A percentile compares a stretch with the other conserved stretches of the same genome.
phyloP scores from a whole-genome alignment of 2,797 vertebrate species.

The Pteropus rufus region DNA sequence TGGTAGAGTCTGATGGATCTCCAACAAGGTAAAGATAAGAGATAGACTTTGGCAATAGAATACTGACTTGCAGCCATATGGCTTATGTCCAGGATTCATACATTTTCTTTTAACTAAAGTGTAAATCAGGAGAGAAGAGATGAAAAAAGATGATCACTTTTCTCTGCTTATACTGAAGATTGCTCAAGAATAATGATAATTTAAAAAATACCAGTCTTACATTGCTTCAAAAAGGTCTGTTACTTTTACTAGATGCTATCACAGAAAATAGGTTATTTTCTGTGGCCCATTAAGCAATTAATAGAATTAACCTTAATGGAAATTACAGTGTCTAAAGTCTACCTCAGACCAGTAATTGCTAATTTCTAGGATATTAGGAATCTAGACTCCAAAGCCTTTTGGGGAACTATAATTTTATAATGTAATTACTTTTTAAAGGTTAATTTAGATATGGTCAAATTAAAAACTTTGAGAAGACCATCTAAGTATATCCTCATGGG shows the following conservation, averaged over 20 bases:
- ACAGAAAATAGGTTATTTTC: neutral
- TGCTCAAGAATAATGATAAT: neutral
- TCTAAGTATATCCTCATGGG: neutral
- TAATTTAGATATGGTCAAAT: constrained; percentile 35
- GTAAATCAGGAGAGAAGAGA: neutral
- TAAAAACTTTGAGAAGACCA: constrained; percentile 6
- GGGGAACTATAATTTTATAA: constrained; percentile 44
- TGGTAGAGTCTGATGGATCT: neutral
- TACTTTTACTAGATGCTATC: neutral
- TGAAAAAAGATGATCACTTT: neutral
- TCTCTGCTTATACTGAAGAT: neutral
- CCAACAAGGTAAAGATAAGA: neutral
- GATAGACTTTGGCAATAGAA: neutral
- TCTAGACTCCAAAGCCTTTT: constrained; percentile 16
- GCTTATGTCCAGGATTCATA: neutral
- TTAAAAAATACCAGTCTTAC: neutral
- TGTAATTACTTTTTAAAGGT: constrained; percentile 41
- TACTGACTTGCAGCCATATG: neutral
- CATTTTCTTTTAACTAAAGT: neutral
- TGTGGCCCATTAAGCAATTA: neutral
- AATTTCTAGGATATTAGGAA: neutral
- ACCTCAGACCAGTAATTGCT: neutral
- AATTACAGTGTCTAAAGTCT: neutral
- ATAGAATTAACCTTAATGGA: constrained; percentile 10
- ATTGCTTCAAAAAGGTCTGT: neutral